Evolutionary conservation across 2,113 vertebrate species (phyloP).

Genomic region (Neoarius graeffei): DNA sequence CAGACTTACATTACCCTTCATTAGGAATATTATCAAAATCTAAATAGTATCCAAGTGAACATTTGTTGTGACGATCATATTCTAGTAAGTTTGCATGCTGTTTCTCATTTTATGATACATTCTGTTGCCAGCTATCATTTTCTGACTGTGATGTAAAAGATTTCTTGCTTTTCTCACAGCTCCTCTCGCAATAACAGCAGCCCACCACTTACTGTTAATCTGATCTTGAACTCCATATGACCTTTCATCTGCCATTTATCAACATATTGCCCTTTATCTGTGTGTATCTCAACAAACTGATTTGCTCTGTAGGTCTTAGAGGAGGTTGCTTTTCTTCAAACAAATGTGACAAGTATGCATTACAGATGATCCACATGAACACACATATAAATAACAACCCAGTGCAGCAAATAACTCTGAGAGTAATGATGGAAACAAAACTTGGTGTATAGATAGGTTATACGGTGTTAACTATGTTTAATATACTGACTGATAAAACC

Average conservation of each 20-base stretch:
- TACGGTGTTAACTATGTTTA: slow-evolving; percentile 26
- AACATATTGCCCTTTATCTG: not conserved
- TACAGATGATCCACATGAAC: slow-evolving; percentile 8
- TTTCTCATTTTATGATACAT: not conserved
- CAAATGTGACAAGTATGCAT: not conserved
- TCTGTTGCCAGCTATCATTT: not conserved
- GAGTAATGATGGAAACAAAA: slow-evolving; percentile 30
- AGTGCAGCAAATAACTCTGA: slow-evolving; percentile 8
- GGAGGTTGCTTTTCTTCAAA: not conserved
- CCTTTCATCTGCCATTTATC: slow-evolving; percentile 23
- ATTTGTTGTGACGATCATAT: not conserved
- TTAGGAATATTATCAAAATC: no score
- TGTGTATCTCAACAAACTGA: not conserved
- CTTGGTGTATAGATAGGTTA: slow-evolving; percentile 11
- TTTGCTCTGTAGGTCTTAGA: not conserved
- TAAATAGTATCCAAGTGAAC: no score
- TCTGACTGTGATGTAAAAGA: not conserved
- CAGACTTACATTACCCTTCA: not conserved
- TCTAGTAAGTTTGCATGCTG: not conserved
- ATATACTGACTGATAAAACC: slow-evolving; percentile 32
- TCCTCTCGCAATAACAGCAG: not conserved
- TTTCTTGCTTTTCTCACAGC: slow-evolving; percentile 1
- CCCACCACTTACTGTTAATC: slow-evolving; percentile 7
- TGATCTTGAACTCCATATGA: slow-evolving; percentile 27
- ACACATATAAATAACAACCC: slow-evolving; percentile 8